phyloP scores from a whole-genome alignment of 2,797 vertebrate species.

The Phalloptychus januarius region DNA sequence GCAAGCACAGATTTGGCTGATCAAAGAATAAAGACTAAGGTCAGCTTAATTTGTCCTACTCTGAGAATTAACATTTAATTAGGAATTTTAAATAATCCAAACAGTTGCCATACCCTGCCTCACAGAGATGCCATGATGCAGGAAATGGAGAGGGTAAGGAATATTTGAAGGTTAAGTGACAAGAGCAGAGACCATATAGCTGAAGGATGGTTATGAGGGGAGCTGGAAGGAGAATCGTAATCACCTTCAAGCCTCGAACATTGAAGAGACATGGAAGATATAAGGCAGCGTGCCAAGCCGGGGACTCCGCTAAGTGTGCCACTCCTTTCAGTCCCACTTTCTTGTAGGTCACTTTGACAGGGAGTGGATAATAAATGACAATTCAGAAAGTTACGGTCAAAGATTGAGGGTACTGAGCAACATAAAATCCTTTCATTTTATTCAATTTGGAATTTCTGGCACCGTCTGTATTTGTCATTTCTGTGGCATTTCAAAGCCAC shows the following conservation, averaged over 20 bases:
- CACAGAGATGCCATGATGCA: conserved; percentile 15
- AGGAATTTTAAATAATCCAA: conserved; percentile 8
- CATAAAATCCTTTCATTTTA: background rate
- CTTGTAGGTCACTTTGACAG: conserved; percentile 65
- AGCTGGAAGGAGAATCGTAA: conserved; percentile 39
- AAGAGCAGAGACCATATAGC: conserved; percentile 39
- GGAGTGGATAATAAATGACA: conserved; percentile 36
- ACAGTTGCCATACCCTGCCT: background rate
- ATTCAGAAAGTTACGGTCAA: background rate
- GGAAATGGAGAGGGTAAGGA: conserved; percentile 17
- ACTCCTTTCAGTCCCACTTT: conserved; percentile 39
- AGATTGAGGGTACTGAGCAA: background rate
- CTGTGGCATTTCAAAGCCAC: background rate
- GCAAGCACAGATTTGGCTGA: background rate
- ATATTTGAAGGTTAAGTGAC: conserved; percentile 67
- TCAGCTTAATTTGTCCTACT: background rate
- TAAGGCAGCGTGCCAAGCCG: conserved; percentile 36
- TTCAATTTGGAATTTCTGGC: background rate
- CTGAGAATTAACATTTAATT: background rate
- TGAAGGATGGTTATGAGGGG: conserved; percentile 69
- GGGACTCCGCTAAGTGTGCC: conserved; percentile 37
- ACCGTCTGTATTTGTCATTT: background rate
- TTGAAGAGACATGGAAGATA: conserved; percentile 55
- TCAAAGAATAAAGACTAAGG: background rate
- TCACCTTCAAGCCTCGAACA: conserved; percentile 46